Base-by-base conservation (phyloP, 92 coral and sea anemone genomes). In the Palythoa grandiflora region DNA sequence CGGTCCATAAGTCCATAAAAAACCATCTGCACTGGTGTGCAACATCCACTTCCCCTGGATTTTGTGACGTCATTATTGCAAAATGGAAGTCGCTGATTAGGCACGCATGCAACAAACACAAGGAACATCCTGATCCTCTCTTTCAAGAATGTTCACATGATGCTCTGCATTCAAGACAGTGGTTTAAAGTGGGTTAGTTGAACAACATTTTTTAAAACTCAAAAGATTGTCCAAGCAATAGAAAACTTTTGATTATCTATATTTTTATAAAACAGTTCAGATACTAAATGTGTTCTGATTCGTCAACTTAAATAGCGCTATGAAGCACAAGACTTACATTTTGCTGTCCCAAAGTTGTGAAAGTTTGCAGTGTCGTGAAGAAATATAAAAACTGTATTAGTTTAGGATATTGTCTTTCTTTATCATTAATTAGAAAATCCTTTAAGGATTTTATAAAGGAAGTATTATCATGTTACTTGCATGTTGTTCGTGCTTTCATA, bases 11-110 rank as follows among this genome's bases (percentile, higher is more conserved):
- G n/a, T n/a, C n/a, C n/a, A n/a, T n/a, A n/a, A n/a, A n/a, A n/a
- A n/a, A n/a, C n/a, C n/a, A 85, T 85, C 54, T 85, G 47, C 59
- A 79, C 71, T 78, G 84, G 84, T 54, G 84, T 78, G 84, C 71
- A 52, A 54, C 47, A 16, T 78, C 84, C 71, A 78, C 84, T 44
- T 44, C 52, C 55, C 84, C 39, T 14, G 86, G 86, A 3, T 81
- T 81, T 70, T 59, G 74, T 50, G 39, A 21, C 39, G 75, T 81
- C 66, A 81, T 81, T 38, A 14, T 19, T 51, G 89, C 84, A 28
- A 86, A 86, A 37, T 86, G 89, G 89, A 86, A 75, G 40, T 83
- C 87, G 19, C 65, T 83, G 40, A 16, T 65, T 12, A 61, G 87
- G 38, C 87, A 83, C 28, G 75, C 38, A n/a, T 37, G 50, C 48